phyloP scores from a whole-genome alignment of 2,888 invertebrate genomes.

The Lasioglossum morio region DNA sequence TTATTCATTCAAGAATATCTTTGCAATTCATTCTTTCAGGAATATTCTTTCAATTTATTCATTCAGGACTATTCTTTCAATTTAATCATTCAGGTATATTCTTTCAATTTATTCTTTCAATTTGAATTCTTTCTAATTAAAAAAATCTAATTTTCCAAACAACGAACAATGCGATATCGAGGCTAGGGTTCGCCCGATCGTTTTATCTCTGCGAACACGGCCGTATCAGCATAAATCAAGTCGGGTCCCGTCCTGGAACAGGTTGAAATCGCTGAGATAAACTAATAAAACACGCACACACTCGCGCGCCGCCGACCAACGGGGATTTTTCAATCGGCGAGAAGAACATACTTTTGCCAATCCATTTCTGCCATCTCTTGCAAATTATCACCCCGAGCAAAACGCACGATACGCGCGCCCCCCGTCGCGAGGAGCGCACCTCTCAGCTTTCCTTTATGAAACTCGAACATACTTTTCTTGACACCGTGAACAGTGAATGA shows the following conservation, averaged over 20 bases:
- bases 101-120: too few species aligned
- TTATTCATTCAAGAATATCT: too few species aligned
- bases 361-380: constrained; percentile 70
- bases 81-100: too few species aligned
- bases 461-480: constrained; percentile 67
- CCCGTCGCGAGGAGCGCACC: constrained; percentile 56
- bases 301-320: constrained; percentile 13
- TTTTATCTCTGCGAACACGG: constrained; percentile 16
- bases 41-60: too few species aligned
- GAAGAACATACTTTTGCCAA: constrained; percentile 69
- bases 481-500: constrained; percentile 52
- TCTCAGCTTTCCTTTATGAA: constrained; percentile 67
- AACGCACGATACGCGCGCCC: constrained; percentile 60
- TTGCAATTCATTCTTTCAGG: too few species aligned
- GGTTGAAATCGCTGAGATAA: constrained; percentile 46
- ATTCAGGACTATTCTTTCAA: too few species aligned
- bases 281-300: constrained; percentile 48
- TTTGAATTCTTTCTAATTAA: too few species aligned
- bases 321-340: constrained; percentile 66
- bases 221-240: constrained; percentile 47
- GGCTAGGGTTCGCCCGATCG: constrained; percentile 13
- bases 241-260: constrained; percentile 21
- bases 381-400: constrained; percentile 70
- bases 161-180: constrained; percentile 10
- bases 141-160: too few species aligned